These are phyloP conservation scores for Aplocera efformata DNA, from an alignment of 2,888 invertebrate species.

Conservation along the genomic window DNA sequence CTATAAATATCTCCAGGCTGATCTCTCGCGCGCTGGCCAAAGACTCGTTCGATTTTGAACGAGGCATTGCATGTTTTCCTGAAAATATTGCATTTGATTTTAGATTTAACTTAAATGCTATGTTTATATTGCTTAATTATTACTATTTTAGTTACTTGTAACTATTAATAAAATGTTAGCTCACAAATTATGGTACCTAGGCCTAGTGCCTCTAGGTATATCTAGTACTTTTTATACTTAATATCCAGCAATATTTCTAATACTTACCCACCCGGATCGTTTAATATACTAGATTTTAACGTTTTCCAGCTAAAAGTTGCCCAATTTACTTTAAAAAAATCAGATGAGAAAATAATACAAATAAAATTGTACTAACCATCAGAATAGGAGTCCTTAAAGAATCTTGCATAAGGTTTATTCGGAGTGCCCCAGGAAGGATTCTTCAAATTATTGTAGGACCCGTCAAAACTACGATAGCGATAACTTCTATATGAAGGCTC, in stretches of 20 bases:
- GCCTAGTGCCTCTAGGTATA: no score
- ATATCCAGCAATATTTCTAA: no score
- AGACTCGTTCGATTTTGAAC: conserved; percentile 5
- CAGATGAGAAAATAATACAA: background rate
- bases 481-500: background rate
- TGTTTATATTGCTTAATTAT: no score
- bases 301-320: no score
- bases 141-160: no score
- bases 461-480: conserved; percentile 20
- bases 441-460: conserved; percentile 24
- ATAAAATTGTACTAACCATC: conserved; percentile 15
- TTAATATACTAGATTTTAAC: no score
- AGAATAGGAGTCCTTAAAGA: conserved; percentile 11
- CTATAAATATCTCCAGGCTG: conserved; percentile 8
- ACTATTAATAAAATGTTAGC: no score
- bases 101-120: no score
- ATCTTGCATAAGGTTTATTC: conserved; percentile 10
- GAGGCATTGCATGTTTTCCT: conserved; percentile 16
- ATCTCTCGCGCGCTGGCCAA: conserved; percentile 17
- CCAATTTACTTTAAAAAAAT: no score
- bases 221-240: no score
- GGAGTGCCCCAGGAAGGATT: conserved; percentile 17
- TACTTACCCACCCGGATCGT: no score
- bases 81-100: conserved; percentile 2
- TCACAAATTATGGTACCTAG: no score